Conservation (phyloP, 2,888 invertebrate genomes). For the Philopedon plagiatum region DNA sequence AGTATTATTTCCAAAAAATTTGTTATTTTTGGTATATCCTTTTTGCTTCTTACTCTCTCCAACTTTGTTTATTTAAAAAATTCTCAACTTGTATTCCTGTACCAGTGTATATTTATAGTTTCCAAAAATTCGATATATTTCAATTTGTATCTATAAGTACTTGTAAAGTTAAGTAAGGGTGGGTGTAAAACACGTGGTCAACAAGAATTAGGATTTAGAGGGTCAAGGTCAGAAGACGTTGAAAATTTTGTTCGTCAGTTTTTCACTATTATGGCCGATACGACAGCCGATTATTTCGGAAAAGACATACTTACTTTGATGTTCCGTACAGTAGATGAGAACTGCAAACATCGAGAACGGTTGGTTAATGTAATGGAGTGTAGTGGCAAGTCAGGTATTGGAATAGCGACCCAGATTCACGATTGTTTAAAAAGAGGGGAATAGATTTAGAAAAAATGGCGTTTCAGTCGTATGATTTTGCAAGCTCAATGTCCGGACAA, state of each 20-base stretch:
- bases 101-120: too few species aligned
- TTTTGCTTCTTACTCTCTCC: too few species aligned
- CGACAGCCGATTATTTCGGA: slow-evolving; percentile 14
- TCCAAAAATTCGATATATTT: too few species aligned
- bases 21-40: too few species aligned
- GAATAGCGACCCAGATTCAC: not conserved
- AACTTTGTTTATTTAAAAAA: too few species aligned
- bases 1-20: too few species aligned
- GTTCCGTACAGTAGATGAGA: not conserved
- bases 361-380: not conserved
- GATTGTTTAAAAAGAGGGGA: not conserved
- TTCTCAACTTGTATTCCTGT: too few species aligned
- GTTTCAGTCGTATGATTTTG: too few species aligned
- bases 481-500: too few species aligned
- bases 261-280: slow-evolving; percentile 6
- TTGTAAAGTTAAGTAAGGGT: too few species aligned
- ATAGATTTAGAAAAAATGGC: not conserved
- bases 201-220: not conserved
- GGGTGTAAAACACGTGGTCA: not conserved
- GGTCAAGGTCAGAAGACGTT: not conserved
- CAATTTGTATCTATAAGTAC: too few species aligned
- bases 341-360: not conserved
- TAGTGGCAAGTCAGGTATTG: not conserved
- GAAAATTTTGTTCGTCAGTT: not conserved
- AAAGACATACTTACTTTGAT: slow-evolving; percentile 1